A percentile compares a stretch with the other conserved stretches of the same genome.
Conservation (phyloP, 37 sponge, comb jelly and placozoan species). For the Hexactinellida sp. region DNA sequence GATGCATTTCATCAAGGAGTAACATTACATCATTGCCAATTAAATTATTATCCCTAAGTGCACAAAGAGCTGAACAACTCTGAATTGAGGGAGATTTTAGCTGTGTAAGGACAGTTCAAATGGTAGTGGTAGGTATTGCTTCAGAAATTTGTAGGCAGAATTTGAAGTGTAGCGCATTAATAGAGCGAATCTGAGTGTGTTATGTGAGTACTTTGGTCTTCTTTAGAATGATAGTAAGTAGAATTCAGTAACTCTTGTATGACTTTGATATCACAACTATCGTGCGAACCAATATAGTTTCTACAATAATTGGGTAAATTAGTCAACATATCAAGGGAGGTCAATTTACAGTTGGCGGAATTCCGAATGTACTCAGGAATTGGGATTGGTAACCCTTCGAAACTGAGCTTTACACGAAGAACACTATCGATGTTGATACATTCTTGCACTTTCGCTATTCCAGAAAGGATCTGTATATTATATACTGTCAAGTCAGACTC, state of each 20-base stretch:
- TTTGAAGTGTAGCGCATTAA: background rate
- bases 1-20: too few species aligned
- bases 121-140: background rate
- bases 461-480: background rate
- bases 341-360: background rate
- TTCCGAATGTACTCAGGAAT: background rate
- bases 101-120: background rate
- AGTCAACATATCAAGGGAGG: background rate
- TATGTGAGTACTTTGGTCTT: background rate
- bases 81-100: background rate
- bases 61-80: background rate
- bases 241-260: background rate
- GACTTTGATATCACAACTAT: background rate
- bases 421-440: background rate
- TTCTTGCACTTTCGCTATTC: background rate
- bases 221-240: background rate
- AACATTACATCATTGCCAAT: background rate
- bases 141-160: background rate
- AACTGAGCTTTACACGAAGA: background rate
- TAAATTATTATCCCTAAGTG: background rate
- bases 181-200: background rate
- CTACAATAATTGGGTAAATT: too few species aligned
- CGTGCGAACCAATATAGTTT: background rate
- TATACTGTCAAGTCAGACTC: background rate
- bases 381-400: background rate